These are phyloP conservation scores for Rhinolophus sinicus DNA, from an alignment of 2,113 vertebrate genomes.

Conservation along the genomic window DNA sequence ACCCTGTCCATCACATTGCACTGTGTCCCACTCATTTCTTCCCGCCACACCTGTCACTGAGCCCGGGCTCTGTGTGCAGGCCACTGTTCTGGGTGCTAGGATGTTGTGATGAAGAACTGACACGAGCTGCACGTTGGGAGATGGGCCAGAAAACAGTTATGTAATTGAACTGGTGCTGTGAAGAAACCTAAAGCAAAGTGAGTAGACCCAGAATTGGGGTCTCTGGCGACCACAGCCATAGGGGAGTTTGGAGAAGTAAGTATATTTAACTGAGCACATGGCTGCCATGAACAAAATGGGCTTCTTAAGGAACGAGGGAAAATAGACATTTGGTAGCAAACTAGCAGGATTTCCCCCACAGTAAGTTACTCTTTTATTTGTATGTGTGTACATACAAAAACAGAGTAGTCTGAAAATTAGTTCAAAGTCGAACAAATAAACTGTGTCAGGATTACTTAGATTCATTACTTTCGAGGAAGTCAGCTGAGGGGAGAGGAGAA, in stretches of 20 bases:
- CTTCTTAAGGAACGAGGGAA: not conserved
- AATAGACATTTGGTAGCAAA: not conserved
- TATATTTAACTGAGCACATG: not conserved
- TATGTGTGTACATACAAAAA: not conserved
- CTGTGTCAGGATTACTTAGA: not conserved
- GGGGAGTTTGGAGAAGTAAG: not conserved
- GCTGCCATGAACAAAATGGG: not conserved
- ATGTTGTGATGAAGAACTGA: not conserved
- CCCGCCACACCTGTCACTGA: rapidly evolving
- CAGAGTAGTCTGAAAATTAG: not conserved
- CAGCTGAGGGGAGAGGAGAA: not conserved
- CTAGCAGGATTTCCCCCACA: not conserved
- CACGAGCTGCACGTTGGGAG: rapidly evolving
- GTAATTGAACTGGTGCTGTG: not conserved
- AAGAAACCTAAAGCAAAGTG: not conserved
- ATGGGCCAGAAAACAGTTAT: too few relatives aligned
- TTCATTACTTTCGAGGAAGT: not conserved
- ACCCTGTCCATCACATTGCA: rapidly evolving
- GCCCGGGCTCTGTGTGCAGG: not conserved
- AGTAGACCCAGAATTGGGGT: not conserved
- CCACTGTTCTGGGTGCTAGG: rapidly evolving
- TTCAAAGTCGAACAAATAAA: not conserved
- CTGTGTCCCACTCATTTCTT: not conserved
- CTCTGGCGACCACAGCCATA: too few relatives aligned
- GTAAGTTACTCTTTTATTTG: not conserved